Evolutionary conservation across 1,140 invertebrate genomes (phyloP), one percentile per base, ranked within the genome.

Genomic region (Drosophila azteca): DNA sequence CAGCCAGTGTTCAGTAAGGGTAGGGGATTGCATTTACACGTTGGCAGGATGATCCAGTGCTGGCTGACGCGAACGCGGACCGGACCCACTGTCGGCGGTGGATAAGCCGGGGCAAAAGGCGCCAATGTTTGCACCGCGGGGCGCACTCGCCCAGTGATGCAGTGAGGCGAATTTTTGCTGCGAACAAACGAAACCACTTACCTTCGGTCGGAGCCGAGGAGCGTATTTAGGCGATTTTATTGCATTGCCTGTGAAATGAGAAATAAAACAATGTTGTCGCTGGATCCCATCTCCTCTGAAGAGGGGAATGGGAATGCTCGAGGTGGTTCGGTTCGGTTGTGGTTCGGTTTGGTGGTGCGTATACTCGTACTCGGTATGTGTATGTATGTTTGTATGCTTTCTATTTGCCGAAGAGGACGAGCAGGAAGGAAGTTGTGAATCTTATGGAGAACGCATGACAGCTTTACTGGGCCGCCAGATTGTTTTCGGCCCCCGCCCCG

Each of bases 191-290:
- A 79, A 79, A 70, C 75, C 79, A 71, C 79, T 83, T 83, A 79
- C 76, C 76, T 75, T 79, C 57, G 67, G 41, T 63, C n/a, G 74
- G 54, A 63, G 72, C 65, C 58, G 70, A 76, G 74, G 54, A 63
- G 72, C 65, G 61, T 75, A 76, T 65, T 79, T 67, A 83, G 80
- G 62, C 71, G 65, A 62, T 76, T 83, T 84, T 83, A 83, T 83
- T 79, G 79, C 66, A 64, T 67, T 63, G 76, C 72, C 70, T 79
- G 80, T 83, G 79, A 83, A 83, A 84, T 84, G 71, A 79, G 80
- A 76, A 84, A 84, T 83, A 84, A 82, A 83, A 82, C 79, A 82
- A 83, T 82, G 79, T 82, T 82, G 79, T 82, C 79, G 79, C 79
- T 79, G 53, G 44, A 50, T 17, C 64, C 73, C 68, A 72, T 73